These are phyloP conservation scores for Nyctibius grandis DNA, from an alignment of 2,797 vertebrate species.

Conservation along the genomic window DNA sequence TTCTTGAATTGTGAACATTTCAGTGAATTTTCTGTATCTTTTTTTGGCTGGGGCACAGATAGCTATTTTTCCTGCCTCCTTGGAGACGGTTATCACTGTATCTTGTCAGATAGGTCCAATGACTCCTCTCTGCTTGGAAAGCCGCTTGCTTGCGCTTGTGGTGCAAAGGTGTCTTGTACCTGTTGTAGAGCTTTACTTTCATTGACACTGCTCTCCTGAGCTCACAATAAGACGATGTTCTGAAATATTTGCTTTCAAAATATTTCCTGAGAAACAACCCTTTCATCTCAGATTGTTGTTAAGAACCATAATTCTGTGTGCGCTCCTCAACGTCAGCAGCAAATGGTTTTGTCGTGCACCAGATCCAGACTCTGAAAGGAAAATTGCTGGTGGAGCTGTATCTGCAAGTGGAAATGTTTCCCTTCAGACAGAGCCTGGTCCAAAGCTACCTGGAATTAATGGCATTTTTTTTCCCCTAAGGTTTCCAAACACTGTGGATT, in stretches of 20 bases:
- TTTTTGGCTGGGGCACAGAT: not conserved
- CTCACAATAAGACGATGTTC: not conserved
- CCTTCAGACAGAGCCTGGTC: not conserved
- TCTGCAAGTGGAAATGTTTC: not conserved
- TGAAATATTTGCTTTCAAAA: not conserved
- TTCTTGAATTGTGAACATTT: fast-evolving
- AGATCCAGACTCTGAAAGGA: not conserved
- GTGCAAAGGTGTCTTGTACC: not conserved
- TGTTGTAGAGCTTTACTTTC: not conserved
- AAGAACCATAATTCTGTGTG: not conserved
- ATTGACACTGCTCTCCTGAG: not conserved
- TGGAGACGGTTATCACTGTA: not conserved
- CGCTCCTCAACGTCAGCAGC: not conserved
- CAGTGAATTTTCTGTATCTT: not conserved
- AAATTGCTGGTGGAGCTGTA: not conserved
- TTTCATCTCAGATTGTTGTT: fast-evolving
- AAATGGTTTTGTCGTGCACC: not conserved
- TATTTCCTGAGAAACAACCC: not conserved
- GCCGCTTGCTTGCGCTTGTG: not conserved
- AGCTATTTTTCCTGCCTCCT: not conserved
- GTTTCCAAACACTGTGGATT: not conserved
- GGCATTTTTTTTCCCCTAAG: not conserved
- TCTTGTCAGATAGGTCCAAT: not conserved
- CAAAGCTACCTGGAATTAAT: not conserved
- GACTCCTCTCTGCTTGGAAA: not conserved